Conservation (phyloP, 1,140 invertebrate species). For the Zaprionus taronus region DNA sequence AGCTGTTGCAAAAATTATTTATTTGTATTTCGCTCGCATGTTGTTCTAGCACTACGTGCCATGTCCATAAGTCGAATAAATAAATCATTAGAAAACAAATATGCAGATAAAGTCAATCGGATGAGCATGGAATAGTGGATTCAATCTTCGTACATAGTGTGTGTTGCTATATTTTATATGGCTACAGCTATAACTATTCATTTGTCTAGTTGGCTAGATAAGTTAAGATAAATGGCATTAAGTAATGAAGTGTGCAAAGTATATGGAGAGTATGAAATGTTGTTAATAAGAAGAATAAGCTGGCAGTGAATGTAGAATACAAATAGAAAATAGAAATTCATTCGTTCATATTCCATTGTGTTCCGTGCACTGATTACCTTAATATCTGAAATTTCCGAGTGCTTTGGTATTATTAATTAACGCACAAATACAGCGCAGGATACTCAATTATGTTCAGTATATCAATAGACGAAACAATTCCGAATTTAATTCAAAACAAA, state of each 20-base stretch:
- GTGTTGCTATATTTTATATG: not conserved
- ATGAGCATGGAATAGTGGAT: conserved; percentile 13
- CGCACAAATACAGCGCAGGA: conserved; percentile 3
- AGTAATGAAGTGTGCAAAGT: not conserved
- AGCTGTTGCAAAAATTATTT: conserved; percentile 79
- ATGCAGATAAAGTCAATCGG: conserved; percentile 21
- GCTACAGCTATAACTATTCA: conserved; percentile 4
- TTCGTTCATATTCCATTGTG: not conserved
- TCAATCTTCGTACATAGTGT: not conserved
- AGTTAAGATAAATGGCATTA: not conserved
- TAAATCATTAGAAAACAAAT: conserved; percentile 45
- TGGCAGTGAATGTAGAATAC: not conserved
- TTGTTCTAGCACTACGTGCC: conserved; percentile 64
- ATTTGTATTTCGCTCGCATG: conserved; percentile 71
- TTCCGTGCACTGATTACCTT: too few relatives aligned
- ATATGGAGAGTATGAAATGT: not conserved
- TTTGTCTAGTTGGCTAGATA: not conserved
- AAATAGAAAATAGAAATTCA: too few relatives aligned
- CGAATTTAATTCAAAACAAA: conserved; percentile 3
- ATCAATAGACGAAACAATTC: not conserved
- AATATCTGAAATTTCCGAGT: not conserved
- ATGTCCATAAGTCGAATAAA: conserved; percentile 66
- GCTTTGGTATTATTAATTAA: not conserved
- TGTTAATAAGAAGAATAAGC: not conserved
- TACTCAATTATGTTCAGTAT: conserved; percentile 2